Percentiles rank a stretch among this genome's conserved stretches.
These are phyloP conservation scores for Steatornis caripensis DNA, from an alignment of 2,113 vertebrate species.

Conservation along the genomic window DNA sequence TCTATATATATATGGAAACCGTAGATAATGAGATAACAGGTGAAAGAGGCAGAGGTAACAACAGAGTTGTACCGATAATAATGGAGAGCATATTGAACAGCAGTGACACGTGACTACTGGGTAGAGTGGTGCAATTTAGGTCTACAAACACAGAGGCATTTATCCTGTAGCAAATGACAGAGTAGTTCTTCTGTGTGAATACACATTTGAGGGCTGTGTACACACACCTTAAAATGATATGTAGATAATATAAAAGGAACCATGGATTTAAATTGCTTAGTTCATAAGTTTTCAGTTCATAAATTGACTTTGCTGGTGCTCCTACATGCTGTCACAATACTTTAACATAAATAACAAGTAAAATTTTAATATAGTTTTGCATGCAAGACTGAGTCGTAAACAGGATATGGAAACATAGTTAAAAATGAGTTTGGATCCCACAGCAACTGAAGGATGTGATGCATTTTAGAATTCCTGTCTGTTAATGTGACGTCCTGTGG, in stretches of 20 bases:
- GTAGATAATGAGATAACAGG: background rate
- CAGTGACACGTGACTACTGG: background rate
- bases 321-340: background rate
- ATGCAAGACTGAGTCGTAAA: background rate
- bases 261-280: background rate
- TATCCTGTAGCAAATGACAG: background rate
- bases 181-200: background rate
- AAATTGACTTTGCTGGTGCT: background rate
- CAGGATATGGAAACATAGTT: background rate
- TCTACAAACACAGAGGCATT: background rate
- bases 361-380: background rate
- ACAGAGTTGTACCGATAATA: background rate
- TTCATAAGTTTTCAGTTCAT: background rate
- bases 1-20: background rate
- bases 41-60: background rate
- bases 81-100: background rate
- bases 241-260: background rate
- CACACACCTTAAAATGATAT: background rate
- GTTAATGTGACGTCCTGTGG: background rate
- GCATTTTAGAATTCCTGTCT: background rate
- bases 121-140: background rate
- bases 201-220: background rate
- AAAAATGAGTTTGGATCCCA: background rate
- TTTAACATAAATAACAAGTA: background rate
- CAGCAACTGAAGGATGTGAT: background rate